A percentile compares a stretch with the other conserved stretches of the same genome.
These are phyloP conservation scores for Leptarthrus brevirostris DNA, from an alignment of 2,888 invertebrate genomes.

Conservation along the genomic window DNA sequence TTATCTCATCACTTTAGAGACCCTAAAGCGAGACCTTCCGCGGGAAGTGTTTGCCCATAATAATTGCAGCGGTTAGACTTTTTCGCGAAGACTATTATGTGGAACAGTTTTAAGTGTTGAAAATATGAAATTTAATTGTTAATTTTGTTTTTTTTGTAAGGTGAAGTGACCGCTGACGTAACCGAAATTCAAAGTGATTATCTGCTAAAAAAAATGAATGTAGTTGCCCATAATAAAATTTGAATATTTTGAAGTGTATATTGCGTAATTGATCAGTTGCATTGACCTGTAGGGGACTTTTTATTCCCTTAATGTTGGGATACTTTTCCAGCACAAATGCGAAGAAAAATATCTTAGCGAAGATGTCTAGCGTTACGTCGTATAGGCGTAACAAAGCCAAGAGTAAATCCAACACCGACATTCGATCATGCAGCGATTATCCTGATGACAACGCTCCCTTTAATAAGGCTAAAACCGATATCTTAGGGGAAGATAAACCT, in stretches of 20 bases:
- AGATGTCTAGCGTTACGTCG: constrained; percentile 66
- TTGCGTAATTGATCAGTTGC: neutral
- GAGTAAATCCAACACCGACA: constrained; percentile 64
- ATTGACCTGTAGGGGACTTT: neutral
- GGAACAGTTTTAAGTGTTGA: constrained; percentile 28
- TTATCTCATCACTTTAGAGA: neutral
- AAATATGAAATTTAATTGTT: constrained; percentile 31
- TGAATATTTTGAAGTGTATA: constrained; percentile 17
- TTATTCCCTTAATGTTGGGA: constrained; percentile 58
- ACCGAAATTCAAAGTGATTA: too few species aligned
- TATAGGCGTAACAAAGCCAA: constrained; percentile 65
- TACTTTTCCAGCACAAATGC: constrained; percentile 66
- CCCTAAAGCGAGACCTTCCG: constrained; percentile 26
- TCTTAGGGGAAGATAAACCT: constrained; percentile 13
- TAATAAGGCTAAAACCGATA: constrained; percentile 54
- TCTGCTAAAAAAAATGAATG: too few species aligned
- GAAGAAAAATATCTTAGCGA: constrained; percentile 65
- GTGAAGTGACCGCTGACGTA: neutral
- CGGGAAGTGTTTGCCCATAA: constrained; percentile 8
- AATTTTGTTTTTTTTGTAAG: constrained; percentile 5
- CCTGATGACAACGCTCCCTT: constrained; percentile 32
- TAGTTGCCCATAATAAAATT: neutral
- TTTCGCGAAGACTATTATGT: neutral
- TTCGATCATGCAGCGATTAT: constrained; percentile 55
- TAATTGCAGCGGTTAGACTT: neutral